Base-by-base conservation (phyloP, 2,888 invertebrate species). In the Pseudococcus jackbeardsleyi region DNA sequence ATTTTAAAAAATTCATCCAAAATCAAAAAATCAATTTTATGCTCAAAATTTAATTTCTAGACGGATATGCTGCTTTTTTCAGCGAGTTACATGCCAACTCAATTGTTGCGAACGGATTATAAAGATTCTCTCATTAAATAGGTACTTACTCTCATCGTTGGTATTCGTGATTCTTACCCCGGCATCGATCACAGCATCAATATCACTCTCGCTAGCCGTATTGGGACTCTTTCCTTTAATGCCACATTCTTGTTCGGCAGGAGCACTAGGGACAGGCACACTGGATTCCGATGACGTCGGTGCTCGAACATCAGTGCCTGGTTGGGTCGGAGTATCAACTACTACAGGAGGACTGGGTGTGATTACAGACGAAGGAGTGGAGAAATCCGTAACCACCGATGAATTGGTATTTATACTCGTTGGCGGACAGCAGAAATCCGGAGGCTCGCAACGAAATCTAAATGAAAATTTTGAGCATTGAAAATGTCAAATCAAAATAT, bases 391-490 rank as follows among this genome's bases (percentile, higher is more conserved):
- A 33, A 72, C 68, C 5, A 72, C 9, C 2, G 68, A 12, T 9
- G 11, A 15, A 15, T 72, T 72, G 0, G 12, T 1, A 72, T 12
- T 72, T 33, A 72, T 33, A 12, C 15, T 39, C 1, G 11, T 59
- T 54, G 19, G 50, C 2, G 33, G 54, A 46, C 54, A 48, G 19
- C 54, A 26, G n/a, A 39, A 88, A 82, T 54, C 39, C 8, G 19
- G 39, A 33, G 59, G 84, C n/a, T 59, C 82, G 33, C 26, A 87
- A 9, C 15, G 48, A 19, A 59, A 59, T 59, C 59, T 59, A 33
- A 33, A 17, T 17, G 15, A 54, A 59, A 8, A 59, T 59, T 5
- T 59, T n/a, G 19, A 50, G 1, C 11, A 46, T 46, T 46, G 46
- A 46, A 46, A 46, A 46, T 19, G 7, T 8, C 7, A n/a, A 59